Percentiles rank a stretch among this genome's conserved stretches.
These are phyloP conservation scores for Neodiprion fabricii DNA, from an alignment of 1,140 invertebrate genomes.

Conservation along the genomic window DNA sequence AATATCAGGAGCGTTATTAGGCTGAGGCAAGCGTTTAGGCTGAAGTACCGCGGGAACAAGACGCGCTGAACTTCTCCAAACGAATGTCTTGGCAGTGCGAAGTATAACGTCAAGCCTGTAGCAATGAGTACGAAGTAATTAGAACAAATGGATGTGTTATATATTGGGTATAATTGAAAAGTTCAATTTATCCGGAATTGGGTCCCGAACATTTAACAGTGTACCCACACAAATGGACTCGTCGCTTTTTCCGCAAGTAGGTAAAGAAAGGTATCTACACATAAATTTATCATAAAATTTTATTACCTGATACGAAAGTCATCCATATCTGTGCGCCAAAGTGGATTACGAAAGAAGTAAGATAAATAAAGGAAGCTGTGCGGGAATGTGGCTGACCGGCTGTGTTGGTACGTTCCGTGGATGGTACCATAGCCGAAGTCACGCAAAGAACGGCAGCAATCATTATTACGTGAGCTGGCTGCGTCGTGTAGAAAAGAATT, in stretches of 20 bases:
- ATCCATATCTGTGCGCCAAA: constrained; percentile 88
- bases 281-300: neutral
- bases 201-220: neutral
- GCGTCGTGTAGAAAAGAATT: constrained; percentile 72
- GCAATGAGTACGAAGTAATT: constrained; percentile 30
- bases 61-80: constrained; percentile 85
- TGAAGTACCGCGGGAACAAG: constrained; percentile 86
- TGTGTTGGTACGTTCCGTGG: constrained; percentile 51
- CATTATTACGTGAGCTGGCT: constrained; percentile 77
- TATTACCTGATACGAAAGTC: constrained; percentile 83
- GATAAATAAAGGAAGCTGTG: constrained; percentile 68
- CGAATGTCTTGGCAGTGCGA: constrained; percentile 79
- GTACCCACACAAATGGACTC: too few relatives aligned
- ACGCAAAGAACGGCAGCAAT: constrained; percentile 69
- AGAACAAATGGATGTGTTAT: constrained; percentile 2
- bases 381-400: constrained; percentile 53
- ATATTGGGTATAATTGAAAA: neutral
- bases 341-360: constrained; percentile 76
- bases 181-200: neutral
- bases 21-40: constrained; percentile 76
- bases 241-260: too few relatives aligned
- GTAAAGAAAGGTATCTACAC: too few relatives aligned
- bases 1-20: constrained; percentile 75
- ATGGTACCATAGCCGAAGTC: constrained; percentile 65
- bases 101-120: constrained; percentile 81